A percentile compares a stretch with the other conserved stretches of the same genome.
Evolutionary conservation across 2,888 invertebrate species (phyloP).

Genomic region (Mythimna impura): DNA sequence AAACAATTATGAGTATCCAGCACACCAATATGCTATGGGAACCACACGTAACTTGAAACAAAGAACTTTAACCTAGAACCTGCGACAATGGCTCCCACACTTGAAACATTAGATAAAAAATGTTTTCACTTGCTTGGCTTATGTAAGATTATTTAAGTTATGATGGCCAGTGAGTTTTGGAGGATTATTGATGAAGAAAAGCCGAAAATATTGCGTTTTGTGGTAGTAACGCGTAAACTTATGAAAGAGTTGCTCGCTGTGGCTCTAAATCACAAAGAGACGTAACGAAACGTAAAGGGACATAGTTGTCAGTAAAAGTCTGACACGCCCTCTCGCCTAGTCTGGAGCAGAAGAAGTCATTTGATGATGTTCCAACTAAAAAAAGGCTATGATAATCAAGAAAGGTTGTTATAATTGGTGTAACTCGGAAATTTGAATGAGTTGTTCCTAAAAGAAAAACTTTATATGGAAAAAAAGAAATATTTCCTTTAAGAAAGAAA

Average conservation of each 20-base stretch:
- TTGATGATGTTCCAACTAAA: too few relatives aligned
- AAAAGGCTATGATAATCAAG: background rate
- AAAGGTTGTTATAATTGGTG: background rate
- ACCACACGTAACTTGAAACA: conserved; percentile 70
- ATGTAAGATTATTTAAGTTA: conserved; percentile 73
- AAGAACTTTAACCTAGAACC: conserved; percentile 84
- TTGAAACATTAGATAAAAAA: conserved; percentile 79
- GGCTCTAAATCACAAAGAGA: too few relatives aligned
- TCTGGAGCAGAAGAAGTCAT: too few relatives aligned
- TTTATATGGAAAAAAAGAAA: too few relatives aligned
- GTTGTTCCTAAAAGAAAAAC: background rate
- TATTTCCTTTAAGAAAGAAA: too few relatives aligned
- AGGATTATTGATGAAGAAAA: background rate
- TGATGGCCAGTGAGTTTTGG: conserved; percentile 55
- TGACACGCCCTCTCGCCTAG: too few relatives aligned
- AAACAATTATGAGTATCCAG: conserved; percentile 57
- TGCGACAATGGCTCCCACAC: conserved; percentile 82
- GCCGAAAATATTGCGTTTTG: background rate
- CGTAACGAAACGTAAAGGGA: too few relatives aligned
- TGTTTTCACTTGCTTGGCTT: conserved; percentile 80
- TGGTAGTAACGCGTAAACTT: background rate
- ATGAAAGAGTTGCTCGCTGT: background rate
- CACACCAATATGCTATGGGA: conserved; percentile 78
- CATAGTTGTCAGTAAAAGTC: too few relatives aligned
- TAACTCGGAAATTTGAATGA: background rate